Evolutionary conservation across 37 sponge, comb jelly and placozoan species (phyloP).

Genomic region (Aplysina aerophoba): DNA sequence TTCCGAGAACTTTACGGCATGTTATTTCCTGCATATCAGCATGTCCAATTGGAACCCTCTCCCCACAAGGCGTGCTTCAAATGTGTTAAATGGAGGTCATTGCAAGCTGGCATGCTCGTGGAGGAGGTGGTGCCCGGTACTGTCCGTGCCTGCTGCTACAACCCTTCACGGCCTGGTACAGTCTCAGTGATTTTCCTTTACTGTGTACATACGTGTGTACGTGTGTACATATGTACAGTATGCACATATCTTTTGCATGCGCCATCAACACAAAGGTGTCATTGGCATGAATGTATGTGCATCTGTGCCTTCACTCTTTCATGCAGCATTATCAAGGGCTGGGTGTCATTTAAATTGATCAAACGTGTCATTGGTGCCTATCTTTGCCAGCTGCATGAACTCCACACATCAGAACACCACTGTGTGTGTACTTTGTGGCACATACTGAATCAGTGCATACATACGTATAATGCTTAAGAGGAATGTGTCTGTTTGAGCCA

Average conservation of each 20-base stretch:
- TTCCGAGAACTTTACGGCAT: no score
- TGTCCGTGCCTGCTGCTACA: neutral
- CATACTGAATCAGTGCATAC: no score
- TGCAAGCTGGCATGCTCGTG: neutral
- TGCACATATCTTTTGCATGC: neutral
- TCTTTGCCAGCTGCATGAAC: no score
- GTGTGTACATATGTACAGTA: neutral
- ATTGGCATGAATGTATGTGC: neutral
- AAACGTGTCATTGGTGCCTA: no score
- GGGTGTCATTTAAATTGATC: no score
- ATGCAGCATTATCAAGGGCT: no score
- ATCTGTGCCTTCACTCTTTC: neutral
- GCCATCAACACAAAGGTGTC: neutral
- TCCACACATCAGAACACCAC: no score
- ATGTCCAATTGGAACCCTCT: no score
- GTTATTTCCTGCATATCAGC: no score
- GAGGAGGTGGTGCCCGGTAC: neutral
- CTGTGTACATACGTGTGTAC: no score
- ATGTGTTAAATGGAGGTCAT: neutral
- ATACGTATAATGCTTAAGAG: conserved; percentile 10
- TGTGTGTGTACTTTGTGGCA: no score
- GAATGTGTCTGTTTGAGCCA: neutral
- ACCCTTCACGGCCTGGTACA: neutral
- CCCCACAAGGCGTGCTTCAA: no score
- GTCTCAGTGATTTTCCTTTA: neutral